Percentiles rank a stretch among this genome's conserved stretches.
Evolutionary conservation across 2,888 invertebrate genomes (phyloP).

Genomic region (Orchesellides sinensis): DNA sequence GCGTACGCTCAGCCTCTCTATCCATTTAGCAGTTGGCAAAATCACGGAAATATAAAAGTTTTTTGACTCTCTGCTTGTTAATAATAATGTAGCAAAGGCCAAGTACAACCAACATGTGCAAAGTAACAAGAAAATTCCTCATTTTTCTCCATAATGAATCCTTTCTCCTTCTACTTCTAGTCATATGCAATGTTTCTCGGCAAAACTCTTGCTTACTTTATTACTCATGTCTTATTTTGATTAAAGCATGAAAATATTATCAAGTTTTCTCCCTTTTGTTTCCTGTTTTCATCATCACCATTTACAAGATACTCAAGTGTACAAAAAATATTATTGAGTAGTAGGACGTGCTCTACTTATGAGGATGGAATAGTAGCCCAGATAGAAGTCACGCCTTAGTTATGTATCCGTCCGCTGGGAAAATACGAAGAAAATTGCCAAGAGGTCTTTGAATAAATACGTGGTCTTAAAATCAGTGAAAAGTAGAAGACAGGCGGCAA

Average conservation of each 20-base stretch:
- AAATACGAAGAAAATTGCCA: background rate
- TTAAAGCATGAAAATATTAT: slow-evolving; percentile 2
- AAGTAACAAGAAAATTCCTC: too few relatives aligned
- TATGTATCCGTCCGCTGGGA: slow-evolving; percentile 20
- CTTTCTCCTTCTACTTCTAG: background rate
- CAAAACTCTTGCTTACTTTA: background rate
- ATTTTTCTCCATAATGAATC: too few relatives aligned
- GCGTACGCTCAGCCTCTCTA: too few relatives aligned
- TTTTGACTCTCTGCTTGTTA: too few relatives aligned
- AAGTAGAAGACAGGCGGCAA: slow-evolving; percentile 13
- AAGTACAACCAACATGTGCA: too few relatives aligned
- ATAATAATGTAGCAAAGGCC: too few relatives aligned
- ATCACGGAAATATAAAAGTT: too few relatives aligned
- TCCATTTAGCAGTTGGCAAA: too few relatives aligned
- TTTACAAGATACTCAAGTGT: background rate
- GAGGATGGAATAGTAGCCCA: slow-evolving; percentile 10
- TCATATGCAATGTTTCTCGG: background rate
- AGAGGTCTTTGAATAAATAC: background rate
- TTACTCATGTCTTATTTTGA: background rate
- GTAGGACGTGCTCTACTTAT: too few relatives aligned
- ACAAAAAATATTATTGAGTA: too few relatives aligned
- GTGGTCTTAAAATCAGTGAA: background rate
- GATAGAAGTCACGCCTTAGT: slow-evolving; percentile 23
- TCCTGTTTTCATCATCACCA: slow-evolving; percentile 6
- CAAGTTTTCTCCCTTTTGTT: slow-evolving; percentile 1